Evolutionary conservation across 2,113 vertebrate genomes (phyloP), one percentile per base, ranked within the genome.

Genomic region (Festucalex cinctus): DNA sequence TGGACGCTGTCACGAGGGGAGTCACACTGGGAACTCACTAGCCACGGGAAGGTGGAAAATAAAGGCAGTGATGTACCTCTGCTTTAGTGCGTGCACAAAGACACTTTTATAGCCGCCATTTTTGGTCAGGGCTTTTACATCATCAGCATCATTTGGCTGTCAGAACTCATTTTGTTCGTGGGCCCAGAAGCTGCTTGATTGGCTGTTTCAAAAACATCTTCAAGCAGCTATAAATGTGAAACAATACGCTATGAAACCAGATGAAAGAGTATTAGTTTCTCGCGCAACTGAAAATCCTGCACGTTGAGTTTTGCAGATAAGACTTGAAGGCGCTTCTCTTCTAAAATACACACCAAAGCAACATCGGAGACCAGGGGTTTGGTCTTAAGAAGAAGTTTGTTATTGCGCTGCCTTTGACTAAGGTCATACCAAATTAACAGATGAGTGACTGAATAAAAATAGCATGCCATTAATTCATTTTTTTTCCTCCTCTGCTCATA

Each of bases 1-100:
- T 94, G 93, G 93, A 94, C 86, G 92, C 94, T 88, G 90, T 91
- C 91, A 88, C 1, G 90, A 94, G 93, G 85, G 83, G 91, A 91
- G 93, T 93, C 93, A 91, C 90, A 89, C 75, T 76, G 16, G 81
- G 92, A 88, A 89, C 91, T 93, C 92, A 93, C 85, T 88, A 86
- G 91, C 86, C 77, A 69, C 46, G 76, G 41, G 19, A 58, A 77
- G 71, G 77, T 76, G 74, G 69, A 56, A 65, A 84, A 80, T 65
- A 80, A 88, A 80, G 69, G 77, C 85, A 83, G 80, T 79, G 90
- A 88, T 79, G 73, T 81, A 85, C 84, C 85, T 90, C 82, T 60
- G 89, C 87, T 92, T 92, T 69, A 73, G 64, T 71, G 32, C 84
- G 6, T 59, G 83, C 77, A 88, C 88, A 87, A 85, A 86, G 80